Evolutionary conservation across 2,888 invertebrate species (phyloP), one percentile per base, ranked within the genome.

Genomic region (Aphodius sticticus): DNA sequence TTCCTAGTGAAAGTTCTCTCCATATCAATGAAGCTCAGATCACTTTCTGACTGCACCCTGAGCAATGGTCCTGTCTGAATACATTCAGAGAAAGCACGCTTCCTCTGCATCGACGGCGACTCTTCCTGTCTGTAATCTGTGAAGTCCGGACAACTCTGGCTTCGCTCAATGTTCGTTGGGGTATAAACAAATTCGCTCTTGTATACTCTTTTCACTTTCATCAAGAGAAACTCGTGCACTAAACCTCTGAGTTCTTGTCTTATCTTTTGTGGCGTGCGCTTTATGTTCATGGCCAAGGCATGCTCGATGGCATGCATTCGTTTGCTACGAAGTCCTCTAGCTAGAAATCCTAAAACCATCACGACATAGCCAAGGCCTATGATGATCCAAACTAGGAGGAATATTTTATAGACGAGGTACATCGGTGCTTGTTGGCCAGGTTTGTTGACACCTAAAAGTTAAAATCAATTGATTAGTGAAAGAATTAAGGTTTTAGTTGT

Each of bases 321-420:
- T 87, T 96, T 95, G 83, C 95, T 96, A 77, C 92, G 91, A 92
- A 95, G 92, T 5, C 94, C 95, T 80, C 93, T 92, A 0, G 96
- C 94, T 83, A 97, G 95, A 86, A 96, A 96, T 0, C 95, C 95
- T 84, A 96, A 92, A 74, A 96, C 93, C 97, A 97, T 97, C 35
- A 97, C 93, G 72, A 97, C 92, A 88, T 97, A 97, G 0, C 97
- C 97, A 82, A 97, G 91, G 0, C 97, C 97, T 86, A 97, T 96
- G 81, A 97, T 96, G 78, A 97, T 96, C 97, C 97, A 97, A 36
- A 95, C 89, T 53, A 97, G 93, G 0, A 97, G 91, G 84, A 96
- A 95, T 80, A 95, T 92, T 89, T 97, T 94, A 90, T 97, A 97
- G 2, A 94, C 89, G 81, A 92, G 91, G 86, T 93, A 93, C 2